phyloP scores from a whole-genome alignment of 2,113 vertebrate species.

The Numida meleagris region DNA sequence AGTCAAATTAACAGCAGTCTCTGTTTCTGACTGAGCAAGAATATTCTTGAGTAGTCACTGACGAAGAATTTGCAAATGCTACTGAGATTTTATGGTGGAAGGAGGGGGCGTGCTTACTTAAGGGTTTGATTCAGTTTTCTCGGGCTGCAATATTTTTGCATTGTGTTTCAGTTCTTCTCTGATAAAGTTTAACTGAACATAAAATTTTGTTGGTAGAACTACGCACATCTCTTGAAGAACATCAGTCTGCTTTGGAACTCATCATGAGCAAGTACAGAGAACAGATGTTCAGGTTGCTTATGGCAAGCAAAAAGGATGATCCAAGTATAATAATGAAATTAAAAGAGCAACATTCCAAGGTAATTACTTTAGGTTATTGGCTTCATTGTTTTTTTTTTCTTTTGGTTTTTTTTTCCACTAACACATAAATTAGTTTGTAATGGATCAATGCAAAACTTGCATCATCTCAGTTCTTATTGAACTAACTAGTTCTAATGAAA shows the following conservation, averaged over 20 bases:
- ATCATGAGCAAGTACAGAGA: conserved; percentile 99
- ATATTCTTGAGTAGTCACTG: background rate
- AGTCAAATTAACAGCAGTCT: background rate
- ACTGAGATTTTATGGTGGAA: background rate
- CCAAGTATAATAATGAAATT: conserved; percentile 90
- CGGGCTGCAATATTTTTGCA: background rate
- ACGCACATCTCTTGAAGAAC: conserved; percentile 92
- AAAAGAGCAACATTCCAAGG: conserved; percentile 95
- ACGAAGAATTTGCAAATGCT: background rate
- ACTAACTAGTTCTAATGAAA: background rate
- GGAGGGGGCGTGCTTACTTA: background rate
- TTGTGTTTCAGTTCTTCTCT: background rate
- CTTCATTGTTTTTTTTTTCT: background rate
- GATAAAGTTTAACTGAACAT: background rate
- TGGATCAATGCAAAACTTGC: background rate
- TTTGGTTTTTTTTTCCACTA: background rate
- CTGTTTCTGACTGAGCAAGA: background rate
- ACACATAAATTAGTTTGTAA: background rate
- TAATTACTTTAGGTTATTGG: conserved; percentile 46
- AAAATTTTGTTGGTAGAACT: conserved; percentile 81
- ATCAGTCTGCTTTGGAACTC: conserved; percentile 96
- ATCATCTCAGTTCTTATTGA: background rate
- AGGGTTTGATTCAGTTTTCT: background rate
- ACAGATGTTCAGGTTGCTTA: conserved; percentile 93
- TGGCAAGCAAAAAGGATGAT: conserved; percentile 94